Evolutionary conservation across 2,888 invertebrate species (phyloP).

Genomic region (Melanargia galathea): DNA sequence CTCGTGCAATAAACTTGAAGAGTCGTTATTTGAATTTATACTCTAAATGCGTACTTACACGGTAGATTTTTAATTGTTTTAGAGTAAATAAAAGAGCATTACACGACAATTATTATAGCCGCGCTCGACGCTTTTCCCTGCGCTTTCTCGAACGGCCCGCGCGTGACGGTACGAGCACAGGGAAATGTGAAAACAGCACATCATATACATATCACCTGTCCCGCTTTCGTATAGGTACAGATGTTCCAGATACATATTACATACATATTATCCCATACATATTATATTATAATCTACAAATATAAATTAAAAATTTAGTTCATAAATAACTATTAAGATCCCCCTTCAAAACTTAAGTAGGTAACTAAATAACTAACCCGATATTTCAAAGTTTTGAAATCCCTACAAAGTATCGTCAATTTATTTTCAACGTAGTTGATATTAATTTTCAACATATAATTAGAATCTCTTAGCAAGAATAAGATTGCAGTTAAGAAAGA

Average conservation of each 20-base stretch:
- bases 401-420: no score
- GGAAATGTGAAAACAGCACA: constrained; percentile 40
- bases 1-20: neutral
- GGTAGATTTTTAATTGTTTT: constrained; percentile 10
- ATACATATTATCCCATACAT: no score
- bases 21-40: constrained; percentile 5
- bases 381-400: no score
- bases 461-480: neutral
- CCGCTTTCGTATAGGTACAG: neutral
- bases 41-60: neutral
- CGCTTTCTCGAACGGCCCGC: constrained; percentile 43
- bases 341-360: no score
- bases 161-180: constrained; percentile 44
- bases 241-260: neutral
- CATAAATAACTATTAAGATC: no score
- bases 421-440: neutral
- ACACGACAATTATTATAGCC: constrained; percentile 28
- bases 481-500: neutral
- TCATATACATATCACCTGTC: neutral
- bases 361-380: no score
- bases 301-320: no score
- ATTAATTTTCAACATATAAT: constrained; percentile 3
- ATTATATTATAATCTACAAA: no score
- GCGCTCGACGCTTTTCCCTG: constrained; percentile 25
- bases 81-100: constrained; percentile 19